Evolutionary conservation across 2,888 invertebrate genomes (phyloP), one percentile per base, ranked within the genome.

Genomic region (Melieria crassipennis): DNA sequence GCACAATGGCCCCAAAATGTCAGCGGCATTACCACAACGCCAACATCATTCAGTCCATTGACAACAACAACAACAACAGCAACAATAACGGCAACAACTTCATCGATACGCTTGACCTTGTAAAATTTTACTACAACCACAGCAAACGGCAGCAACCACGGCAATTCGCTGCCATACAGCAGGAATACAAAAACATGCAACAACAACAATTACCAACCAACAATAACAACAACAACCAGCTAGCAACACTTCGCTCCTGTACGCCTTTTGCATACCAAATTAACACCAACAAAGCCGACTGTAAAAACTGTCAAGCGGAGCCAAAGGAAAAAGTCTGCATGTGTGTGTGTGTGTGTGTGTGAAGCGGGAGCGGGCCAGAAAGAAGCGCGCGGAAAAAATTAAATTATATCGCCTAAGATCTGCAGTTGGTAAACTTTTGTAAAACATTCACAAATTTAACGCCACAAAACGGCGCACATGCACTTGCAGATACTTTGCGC

Each of bases 261-360:
- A 83, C 83, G 84, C 75, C 81, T 83, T 82, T 81, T 83, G 84
- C 85, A 84, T 84, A 83, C 82, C 80, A 85, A 84, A 84, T 83
- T 78, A 80, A 78, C 79, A 52, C 48, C 65, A 60, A 42, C 11
- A 61, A 46, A 55, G 52, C 47, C 61, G 57, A 42, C 55, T 30
- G 11, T 50, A 50, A 10, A 50, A 10, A 50, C 50, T 11, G 9
- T 5, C 43, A 55, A 46, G 46, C 13, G 7, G 67, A 42, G 16
- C 16, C 52, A 30, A 7, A 67, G 43, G 60, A 60, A 67, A 48
- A 58, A 58, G 4, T 43, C 7, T 7, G 50, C 10, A 9, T 30
- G 11, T 11, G 7, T 7, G 4, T 30, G 30, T 30, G 30, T 30
- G 30, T 16, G 16, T 16, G 16, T 42, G 30, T n/a, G 13, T 56